phyloP scores from a whole-genome alignment of 2,113 vertebrate species.

The Pituophis catenifer region DNA sequence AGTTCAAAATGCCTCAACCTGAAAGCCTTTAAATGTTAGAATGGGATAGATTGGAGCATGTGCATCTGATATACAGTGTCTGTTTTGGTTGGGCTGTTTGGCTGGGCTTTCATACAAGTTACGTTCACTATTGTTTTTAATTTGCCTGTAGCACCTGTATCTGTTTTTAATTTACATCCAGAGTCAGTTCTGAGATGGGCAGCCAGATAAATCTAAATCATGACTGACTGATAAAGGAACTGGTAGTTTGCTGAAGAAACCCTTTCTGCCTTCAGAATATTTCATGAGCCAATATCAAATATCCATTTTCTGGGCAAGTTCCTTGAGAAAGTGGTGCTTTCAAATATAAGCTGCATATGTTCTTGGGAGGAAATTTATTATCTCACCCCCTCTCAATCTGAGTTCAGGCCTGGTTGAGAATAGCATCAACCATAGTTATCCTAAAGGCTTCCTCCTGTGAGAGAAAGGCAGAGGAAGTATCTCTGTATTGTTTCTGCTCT shows the following conservation, averaged over 20 bases:
- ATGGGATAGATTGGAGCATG: neutral
- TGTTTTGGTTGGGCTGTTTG: neutral
- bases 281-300: neutral
- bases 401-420: neutral
- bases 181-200: neutral
- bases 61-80: neutral
- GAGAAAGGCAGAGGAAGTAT: neutral
- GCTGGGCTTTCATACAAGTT: neutral
- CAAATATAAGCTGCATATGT: neutral
- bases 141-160: neutral
- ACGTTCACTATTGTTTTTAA: neutral
- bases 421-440: neutral
- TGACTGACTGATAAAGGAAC: neutral
- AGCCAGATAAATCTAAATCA: neutral
- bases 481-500: neutral
- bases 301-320: neutral
- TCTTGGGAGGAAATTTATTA: neutral
- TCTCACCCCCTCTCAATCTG: neutral
- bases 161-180: neutral
- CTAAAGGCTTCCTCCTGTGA: neutral
- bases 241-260: neutral
- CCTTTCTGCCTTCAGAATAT: neutral
- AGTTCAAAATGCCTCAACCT: neutral
- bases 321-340: neutral
- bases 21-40: neutral